Percentiles rank a stretch among this genome's conserved stretches.
phyloP scores from a whole-genome alignment of 2,888 invertebrate species.

The Drepana falcataria region DNA sequence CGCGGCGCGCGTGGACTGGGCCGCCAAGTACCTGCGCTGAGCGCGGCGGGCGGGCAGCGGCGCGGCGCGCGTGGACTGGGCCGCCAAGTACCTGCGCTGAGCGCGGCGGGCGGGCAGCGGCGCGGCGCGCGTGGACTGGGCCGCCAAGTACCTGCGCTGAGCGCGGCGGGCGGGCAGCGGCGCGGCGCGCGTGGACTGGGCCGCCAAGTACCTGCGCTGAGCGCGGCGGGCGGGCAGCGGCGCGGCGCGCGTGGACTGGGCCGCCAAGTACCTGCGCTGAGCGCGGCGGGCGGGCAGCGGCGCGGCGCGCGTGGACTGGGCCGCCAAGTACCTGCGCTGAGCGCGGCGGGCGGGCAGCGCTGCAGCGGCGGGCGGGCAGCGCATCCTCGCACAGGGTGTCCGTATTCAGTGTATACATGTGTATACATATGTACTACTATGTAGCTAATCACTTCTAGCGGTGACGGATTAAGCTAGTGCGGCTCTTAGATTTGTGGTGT shows the following conservation, averaged over 20 bases:
- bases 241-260: slow-evolving; percentile 9
- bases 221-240: background rate
- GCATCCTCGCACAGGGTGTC: no score
- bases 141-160: slow-evolving; percentile 84
- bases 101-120: slow-evolving; percentile 46
- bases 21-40: slow-evolving; percentile 84
- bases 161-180: slow-evolving; percentile 46
- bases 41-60: background rate
- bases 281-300: slow-evolving; percentile 33
- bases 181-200: slow-evolving; percentile 84
- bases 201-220: slow-evolving; percentile 84
- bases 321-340: slow-evolving; percentile 84
- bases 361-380: background rate
- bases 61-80: slow-evolving; percentile 86
- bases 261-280: background rate
- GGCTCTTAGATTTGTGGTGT: no score
- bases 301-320: slow-evolving; percentile 84
- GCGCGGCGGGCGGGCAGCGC: background rate
- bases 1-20: slow-evolving; percentile 84
- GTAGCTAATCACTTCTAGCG: no score
- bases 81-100: slow-evolving; percentile 84
- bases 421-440: no score
- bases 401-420: no score
- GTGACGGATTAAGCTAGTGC: no score
- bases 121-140: slow-evolving; percentile 84